A percentile compares a stretch with the other conserved stretches of the same genome.
Evolutionary conservation across 2,113 vertebrate species (phyloP).

Genomic region (Carassius auratus): DNA sequence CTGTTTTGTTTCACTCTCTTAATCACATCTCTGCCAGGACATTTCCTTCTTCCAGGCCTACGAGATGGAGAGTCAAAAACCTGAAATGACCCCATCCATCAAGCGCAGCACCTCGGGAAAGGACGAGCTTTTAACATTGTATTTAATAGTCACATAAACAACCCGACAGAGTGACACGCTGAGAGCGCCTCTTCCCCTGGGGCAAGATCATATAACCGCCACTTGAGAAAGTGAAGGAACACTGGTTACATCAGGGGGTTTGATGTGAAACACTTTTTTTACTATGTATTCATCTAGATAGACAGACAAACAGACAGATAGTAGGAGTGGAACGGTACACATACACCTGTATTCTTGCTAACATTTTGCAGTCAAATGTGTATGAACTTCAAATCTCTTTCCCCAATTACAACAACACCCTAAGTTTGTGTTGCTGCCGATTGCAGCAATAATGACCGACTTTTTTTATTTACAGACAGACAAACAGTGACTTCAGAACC

Average conservation of each 20-base stretch:
- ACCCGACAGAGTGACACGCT: background rate
- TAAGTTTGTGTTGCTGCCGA: no score
- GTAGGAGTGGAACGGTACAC: no score
- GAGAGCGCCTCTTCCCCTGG: background rate
- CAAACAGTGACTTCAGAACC: no score
- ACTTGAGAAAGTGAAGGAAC: background rate
- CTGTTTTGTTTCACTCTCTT: background rate
- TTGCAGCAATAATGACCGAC: no score
- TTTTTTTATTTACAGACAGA: no score
- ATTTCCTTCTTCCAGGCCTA: conserved; percentile 6
- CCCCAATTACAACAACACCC: no score
- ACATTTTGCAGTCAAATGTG: no score
- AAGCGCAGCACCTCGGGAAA: background rate
- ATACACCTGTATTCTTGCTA: no score
- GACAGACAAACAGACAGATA: no score
- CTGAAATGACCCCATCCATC: conserved; percentile 13
- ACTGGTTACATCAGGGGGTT: background rate
- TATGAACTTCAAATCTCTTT: no score
- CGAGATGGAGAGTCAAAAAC: background rate
- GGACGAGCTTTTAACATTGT: background rate
- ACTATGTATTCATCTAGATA: no score
- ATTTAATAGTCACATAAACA: background rate
- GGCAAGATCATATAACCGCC: background rate
- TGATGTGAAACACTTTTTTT: background rate
- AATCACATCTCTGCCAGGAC: background rate